phyloP scores from a whole-genome alignment of 1,140 invertebrate genomes.

The Dendrolimus punctatus region DNA sequence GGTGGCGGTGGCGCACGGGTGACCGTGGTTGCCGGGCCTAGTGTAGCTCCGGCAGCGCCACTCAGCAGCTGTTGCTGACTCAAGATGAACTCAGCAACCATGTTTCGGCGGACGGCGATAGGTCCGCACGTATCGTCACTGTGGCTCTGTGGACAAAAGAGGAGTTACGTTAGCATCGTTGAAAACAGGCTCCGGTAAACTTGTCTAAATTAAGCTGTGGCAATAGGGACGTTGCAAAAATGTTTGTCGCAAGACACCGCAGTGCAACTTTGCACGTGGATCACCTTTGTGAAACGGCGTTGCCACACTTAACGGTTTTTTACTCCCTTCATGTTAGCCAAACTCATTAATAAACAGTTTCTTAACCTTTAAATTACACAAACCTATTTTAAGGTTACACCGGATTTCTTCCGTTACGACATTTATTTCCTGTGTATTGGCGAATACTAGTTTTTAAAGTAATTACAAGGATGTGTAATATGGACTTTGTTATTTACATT shows the following conservation, averaged over 20 bases:
- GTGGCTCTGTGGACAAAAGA: conserved; percentile 64
- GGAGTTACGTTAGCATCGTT: conserved; percentile 34
- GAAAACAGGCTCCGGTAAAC: conserved; percentile 33
- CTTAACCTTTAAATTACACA: conserved; percentile 41
- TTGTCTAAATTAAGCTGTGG: conserved; percentile 49
- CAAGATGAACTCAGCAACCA: conserved; percentile 88
- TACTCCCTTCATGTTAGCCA: conserved; percentile 44
- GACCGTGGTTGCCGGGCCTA: conserved; percentile 42
- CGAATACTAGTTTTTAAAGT: conserved; percentile 11
- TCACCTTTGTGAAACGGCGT: conserved; percentile 53
- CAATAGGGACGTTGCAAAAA: conserved; percentile 25
- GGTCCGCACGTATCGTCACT: conserved; percentile 64
- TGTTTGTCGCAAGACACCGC: conserved; percentile 48
- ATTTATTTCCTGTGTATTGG: conserved; percentile 25
- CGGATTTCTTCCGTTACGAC: conserved; percentile 41
- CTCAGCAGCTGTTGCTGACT: conserved; percentile 78
- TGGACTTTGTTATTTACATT: too few species aligned
- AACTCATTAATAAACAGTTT: conserved; percentile 49
- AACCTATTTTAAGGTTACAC: conserved; percentile 32
- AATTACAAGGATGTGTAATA: conserved; percentile 11
- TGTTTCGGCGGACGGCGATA: conserved; percentile 78
- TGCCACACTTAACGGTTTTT: conserved; percentile 50
- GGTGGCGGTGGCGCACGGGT: conserved; percentile 40
- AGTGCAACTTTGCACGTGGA: conserved; percentile 50
- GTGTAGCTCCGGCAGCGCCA: conserved; percentile 28